Base-by-base conservation (phyloP, 2,888 invertebrate genomes). In the Chrysodeixis includens region DNA sequence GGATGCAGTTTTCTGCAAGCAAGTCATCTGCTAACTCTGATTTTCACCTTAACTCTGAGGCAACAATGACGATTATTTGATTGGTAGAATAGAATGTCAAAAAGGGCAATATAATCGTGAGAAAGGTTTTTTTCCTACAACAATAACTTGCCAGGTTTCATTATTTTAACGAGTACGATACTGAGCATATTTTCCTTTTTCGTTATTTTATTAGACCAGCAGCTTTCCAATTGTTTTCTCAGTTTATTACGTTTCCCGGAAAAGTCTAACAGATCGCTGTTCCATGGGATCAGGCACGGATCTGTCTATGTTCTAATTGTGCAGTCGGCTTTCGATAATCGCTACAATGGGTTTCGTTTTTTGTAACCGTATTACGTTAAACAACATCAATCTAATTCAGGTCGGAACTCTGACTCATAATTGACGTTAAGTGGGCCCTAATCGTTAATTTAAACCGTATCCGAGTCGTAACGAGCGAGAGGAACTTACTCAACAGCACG, bases 401-500 rank as follows among this genome's bases (percentile, higher is more conserved):
- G 56, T 40, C 35, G 44, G 53, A 49, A 49, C 30, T 66, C 59
- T 61, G 61, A 64, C 49, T 53, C 56, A 65, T 67, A 35, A 67
- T 56, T 62, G 58, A 52, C 22, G 61, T 18, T 65, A 68, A 78
- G 58, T 66, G 66, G 54, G 12, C 56, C 44, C 53, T 69, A 69
- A 75, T 54, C 44, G 68, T 49, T 57, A 22, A 67, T 62, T 59
- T 54, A 62, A 59, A 16, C 26, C 71, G 56, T 75, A 82, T 78
- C 71, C 62, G 67, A 59, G 59, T 59, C 69, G 46, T 71, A 65
- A 75, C 63, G 64, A 76, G 56, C 62, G 56, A 62, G 65, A 58
- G 67, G 69, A 76, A 66, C 64, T 52, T 49, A 71, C 67, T 72
- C 62, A 66, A 65, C 46, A 75, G 81, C 74, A 78, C 65, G 82